These are phyloP conservation scores for Drosophila prosaltans DNA, from an alignment of 1,140 invertebrate species.

Conservation along the genomic window DNA sequence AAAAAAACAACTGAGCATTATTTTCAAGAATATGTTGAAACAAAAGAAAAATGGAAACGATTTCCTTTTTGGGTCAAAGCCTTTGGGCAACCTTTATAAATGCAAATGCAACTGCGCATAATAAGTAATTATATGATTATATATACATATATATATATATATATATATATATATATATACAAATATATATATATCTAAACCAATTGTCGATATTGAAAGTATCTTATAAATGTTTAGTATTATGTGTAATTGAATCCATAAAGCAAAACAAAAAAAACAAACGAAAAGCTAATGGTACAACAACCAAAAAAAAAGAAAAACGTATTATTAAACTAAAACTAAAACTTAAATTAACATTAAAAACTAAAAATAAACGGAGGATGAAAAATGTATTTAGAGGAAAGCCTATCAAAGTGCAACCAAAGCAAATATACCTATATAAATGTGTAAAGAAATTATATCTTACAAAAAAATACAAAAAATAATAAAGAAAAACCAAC, in stretches of 20 bases:
- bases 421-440: constrained; percentile 49
- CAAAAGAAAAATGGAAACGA: not conserved
- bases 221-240: constrained; percentile 80
- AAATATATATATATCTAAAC: constrained; percentile 63
- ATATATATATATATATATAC: constrained; percentile 49
- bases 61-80: constrained; percentile 8
- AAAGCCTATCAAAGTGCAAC: constrained; percentile 57
- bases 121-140: constrained; percentile 38
- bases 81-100: constrained; percentile 10
- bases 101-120: constrained; percentile 34
- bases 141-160: constrained; percentile 52
- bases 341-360: constrained; percentile 51
- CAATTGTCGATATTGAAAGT: constrained; percentile 78
- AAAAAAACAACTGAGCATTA: not conserved
- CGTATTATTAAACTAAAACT: constrained; percentile 53
- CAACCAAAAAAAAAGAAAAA: constrained; percentile 21
- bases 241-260: constrained; percentile 56
- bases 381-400: constrained; percentile 56
- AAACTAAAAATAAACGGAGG: constrained; percentile 30
- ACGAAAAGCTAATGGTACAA: constrained; percentile 19
- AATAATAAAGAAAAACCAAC: constrained; percentile 38
- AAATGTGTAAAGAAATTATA: constrained; percentile 24
- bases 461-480: constrained; percentile 25
- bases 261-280: constrained; percentile 8
- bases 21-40: constrained; percentile 7